A percentile compares a stretch with the other conserved stretches of the same genome.
Evolutionary conservation across 2,797 vertebrate species (phyloP).

Genomic region (Benthosema pterotum): DNA sequence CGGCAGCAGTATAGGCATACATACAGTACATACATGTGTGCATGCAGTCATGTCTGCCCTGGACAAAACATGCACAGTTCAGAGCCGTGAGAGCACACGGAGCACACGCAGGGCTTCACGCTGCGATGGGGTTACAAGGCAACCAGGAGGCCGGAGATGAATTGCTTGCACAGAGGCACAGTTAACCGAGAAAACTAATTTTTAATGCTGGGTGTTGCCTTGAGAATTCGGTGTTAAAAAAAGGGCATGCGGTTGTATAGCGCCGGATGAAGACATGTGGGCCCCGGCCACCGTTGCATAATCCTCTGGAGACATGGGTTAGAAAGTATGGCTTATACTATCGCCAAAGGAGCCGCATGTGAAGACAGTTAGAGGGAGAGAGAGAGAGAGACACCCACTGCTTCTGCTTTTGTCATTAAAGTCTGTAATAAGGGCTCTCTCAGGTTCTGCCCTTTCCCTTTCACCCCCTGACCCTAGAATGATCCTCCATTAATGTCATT

Average conservation of each 20-base stretch:
- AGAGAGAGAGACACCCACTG: constrained; percentile 23
- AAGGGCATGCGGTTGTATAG: constrained; percentile 54
- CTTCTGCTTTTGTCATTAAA: constrained; percentile 45
- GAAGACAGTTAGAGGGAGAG: background rate
- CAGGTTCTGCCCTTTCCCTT: constrained; percentile 47
- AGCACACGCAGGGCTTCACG: background rate
- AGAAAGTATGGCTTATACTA: constrained; percentile 36
- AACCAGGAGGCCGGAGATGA: constrained; percentile 50
- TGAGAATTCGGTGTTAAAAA: constrained; percentile 61
- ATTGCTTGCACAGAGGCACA: constrained; percentile 51
- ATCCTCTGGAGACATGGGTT: constrained; percentile 62
- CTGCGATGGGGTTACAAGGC: constrained; percentile 31
- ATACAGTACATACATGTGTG: too few relatives aligned
- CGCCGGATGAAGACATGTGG: constrained; percentile 62
- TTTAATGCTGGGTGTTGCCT: constrained; percentile 69
- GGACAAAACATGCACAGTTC: constrained; percentile 44
- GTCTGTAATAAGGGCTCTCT: constrained; percentile 46
- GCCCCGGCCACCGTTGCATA: constrained; percentile 62
- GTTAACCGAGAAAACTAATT: constrained; percentile 55
- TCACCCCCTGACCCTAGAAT: constrained; percentile 60
- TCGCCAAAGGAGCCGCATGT: constrained; percentile 29
- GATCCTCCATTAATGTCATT: constrained; percentile 58
- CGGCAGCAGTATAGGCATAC: constrained; percentile 57
- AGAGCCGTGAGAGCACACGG: constrained; percentile 37
- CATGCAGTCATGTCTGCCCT: constrained; percentile 41